Evolutionary conservation across 2,113 vertebrate species (phyloP).

Genomic region (Cyprinodon brontotheroides): DNA sequence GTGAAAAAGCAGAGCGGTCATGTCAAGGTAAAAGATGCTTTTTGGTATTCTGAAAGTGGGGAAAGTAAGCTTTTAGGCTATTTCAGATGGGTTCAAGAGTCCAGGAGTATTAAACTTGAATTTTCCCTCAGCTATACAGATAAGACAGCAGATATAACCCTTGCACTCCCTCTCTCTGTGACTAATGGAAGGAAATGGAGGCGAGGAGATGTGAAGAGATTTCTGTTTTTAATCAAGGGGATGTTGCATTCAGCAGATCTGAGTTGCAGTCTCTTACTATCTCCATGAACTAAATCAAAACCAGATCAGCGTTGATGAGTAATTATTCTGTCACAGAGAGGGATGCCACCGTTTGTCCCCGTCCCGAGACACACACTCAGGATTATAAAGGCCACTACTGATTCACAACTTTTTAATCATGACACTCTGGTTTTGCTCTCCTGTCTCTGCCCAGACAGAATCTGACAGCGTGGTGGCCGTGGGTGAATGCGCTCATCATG

Average conservation of each 20-base stretch:
- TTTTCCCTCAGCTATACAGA: constrained; percentile 78
- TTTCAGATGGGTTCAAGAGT: constrained; percentile 65
- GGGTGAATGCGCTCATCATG: constrained; percentile 66
- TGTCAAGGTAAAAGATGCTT: constrained; percentile 4
- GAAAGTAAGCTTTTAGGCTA: too few relatives aligned
- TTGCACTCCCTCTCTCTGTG: constrained; percentile 41
- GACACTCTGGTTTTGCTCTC: constrained; percentile 59
- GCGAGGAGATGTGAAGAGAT: constrained; percentile 49
- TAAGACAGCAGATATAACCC: constrained; percentile 72
- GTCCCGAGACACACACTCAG: constrained; percentile 15
- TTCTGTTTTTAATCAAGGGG: constrained; percentile 53
- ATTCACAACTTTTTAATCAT: constrained; percentile 60
- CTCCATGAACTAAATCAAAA: background rate
- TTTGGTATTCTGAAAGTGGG: too few relatives aligned
- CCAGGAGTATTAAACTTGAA: too few relatives aligned
- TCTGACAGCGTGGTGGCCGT: constrained; percentile 63
- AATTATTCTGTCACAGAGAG: background rate
- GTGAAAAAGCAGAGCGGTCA: too few relatives aligned
- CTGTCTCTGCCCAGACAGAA: constrained; percentile 50
- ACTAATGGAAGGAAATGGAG: constrained; percentile 72
- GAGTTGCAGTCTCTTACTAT: background rate
- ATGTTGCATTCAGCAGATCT: constrained; percentile 15
- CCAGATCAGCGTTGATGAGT: background rate
- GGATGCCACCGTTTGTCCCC: background rate
- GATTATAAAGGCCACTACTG: constrained; percentile 44